Evolutionary conservation across 2,113 vertebrate genomes (phyloP).

Genomic region (Helogale parvula): DNA sequence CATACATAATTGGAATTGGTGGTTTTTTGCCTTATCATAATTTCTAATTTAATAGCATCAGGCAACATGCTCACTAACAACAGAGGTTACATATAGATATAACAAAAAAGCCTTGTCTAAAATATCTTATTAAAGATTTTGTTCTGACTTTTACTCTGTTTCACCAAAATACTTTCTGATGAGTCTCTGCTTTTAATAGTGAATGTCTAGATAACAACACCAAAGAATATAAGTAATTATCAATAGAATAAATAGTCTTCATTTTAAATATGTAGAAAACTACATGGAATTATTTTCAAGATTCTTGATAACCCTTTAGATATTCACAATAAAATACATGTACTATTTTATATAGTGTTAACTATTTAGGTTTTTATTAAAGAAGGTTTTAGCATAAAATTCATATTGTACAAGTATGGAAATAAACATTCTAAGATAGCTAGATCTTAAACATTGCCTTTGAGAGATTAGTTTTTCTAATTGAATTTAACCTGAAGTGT

Average conservation of each 20-base stretch:
- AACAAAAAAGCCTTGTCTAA: neutral
- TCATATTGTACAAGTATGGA: neutral
- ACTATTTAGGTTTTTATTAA: neutral
- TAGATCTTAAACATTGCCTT: neutral
- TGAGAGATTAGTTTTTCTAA: neutral
- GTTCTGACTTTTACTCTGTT: neutral
- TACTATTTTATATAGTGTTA: neutral
- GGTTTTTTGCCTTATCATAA: neutral
- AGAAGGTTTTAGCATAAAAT: neutral
- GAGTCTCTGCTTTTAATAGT: neutral
- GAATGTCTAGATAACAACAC: neutral
- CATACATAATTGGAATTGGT: neutral
- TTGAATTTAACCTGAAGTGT: neutral
- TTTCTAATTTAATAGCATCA: neutral
- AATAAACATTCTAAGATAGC: constrained; percentile 11
- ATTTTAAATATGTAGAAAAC: neutral
- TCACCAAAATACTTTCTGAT: neutral
- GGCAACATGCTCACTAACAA: neutral
- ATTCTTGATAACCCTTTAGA: neutral
- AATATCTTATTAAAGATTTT: neutral
- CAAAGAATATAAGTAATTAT: neutral
- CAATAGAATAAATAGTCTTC: neutral
- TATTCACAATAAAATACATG: neutral
- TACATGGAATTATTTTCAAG: neutral
- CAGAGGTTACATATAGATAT: neutral